phyloP scores from a whole-genome alignment of 2,888 invertebrate genomes.

The Andrena marginata region DNA sequence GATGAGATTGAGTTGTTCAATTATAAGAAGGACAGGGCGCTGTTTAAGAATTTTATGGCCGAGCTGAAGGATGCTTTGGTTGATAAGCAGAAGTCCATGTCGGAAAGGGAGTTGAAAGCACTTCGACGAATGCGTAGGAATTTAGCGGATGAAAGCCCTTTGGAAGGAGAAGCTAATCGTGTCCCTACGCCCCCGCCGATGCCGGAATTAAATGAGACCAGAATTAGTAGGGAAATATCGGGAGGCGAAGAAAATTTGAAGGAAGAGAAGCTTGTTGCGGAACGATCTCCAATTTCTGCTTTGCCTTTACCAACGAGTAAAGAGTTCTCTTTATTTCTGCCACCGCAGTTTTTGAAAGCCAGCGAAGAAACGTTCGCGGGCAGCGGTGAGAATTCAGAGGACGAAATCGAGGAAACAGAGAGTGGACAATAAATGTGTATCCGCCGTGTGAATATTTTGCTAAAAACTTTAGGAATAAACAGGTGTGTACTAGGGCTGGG shows the following conservation, averaged over 20 bases:
- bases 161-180: neutral
- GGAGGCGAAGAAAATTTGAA: neutral
- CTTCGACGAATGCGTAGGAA: conserved; percentile 77
- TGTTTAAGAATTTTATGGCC: conserved; percentile 81
- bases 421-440: conserved; percentile 42
- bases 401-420: conserved; percentile 69
- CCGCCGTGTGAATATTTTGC: neutral
- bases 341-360: conserved; percentile 70
- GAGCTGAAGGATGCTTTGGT: conserved; percentile 82
- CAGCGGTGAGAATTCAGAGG: conserved; percentile 83
- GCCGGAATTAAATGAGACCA: conserved; percentile 11
- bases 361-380: conserved; percentile 81
- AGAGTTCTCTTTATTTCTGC: conserved; percentile 49
- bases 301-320: conserved; percentile 32
- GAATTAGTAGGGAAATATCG: neutral
- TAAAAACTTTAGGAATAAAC: too few relatives aligned
- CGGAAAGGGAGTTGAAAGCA: conserved; percentile 81
- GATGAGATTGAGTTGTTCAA: conserved; percentile 68
- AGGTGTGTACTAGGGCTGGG: too few relatives aligned
- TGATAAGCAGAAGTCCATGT: conserved; percentile 81
- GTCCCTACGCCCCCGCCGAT: conserved; percentile 70
- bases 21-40: conserved; percentile 76
- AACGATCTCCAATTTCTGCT: neutral
- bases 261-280: neutral
- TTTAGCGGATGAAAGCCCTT: conserved; percentile 42